Evolutionary conservation across 2,888 invertebrate species (phyloP).

Genomic region (Saturnia japonica): DNA sequence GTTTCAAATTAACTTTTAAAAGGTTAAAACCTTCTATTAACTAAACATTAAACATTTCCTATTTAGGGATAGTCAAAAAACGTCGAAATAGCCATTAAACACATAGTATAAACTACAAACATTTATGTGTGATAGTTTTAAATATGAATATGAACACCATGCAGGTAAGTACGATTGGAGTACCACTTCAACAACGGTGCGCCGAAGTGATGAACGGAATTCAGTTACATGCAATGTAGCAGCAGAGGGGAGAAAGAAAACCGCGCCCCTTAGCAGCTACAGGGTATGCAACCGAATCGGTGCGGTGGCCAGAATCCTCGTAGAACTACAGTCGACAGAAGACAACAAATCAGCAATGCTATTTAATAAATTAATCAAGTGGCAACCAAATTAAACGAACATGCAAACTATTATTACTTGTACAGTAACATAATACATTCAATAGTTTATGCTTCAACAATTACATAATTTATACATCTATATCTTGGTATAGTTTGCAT

Average conservation of each 20-base stretch:
- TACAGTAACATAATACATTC: background rate
- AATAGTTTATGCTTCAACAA: background rate
- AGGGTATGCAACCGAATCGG: conserved; percentile 65
- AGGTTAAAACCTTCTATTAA: no score
- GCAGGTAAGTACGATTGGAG: conserved; percentile 30
- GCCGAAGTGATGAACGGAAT: conserved; percentile 34
- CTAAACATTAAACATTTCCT: background rate
- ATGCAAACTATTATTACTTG: conserved; percentile 4
- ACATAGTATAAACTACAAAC: background rate
- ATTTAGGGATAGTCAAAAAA: background rate
- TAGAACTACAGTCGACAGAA: conserved; percentile 8
- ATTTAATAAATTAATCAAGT: conserved; percentile 3
- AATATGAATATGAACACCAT: conserved; percentile 26
- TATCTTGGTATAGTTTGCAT: background rate
- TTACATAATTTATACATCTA: background rate
- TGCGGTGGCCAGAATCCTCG: conserved; percentile 24
- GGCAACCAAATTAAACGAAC: background rate
- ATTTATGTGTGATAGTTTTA: background rate
- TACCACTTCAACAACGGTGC: conserved; percentile 33
- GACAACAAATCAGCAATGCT: conserved; percentile 19
- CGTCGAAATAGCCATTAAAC: background rate
- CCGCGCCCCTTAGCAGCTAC: conserved; percentile 81
- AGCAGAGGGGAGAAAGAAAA: conserved; percentile 61
- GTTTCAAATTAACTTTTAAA: background rate
- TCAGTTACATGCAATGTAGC: conserved; percentile 68